Evolutionary conservation across 2,888 invertebrate genomes (phyloP).

Genomic region (Siphlonurus alternatus): DNA sequence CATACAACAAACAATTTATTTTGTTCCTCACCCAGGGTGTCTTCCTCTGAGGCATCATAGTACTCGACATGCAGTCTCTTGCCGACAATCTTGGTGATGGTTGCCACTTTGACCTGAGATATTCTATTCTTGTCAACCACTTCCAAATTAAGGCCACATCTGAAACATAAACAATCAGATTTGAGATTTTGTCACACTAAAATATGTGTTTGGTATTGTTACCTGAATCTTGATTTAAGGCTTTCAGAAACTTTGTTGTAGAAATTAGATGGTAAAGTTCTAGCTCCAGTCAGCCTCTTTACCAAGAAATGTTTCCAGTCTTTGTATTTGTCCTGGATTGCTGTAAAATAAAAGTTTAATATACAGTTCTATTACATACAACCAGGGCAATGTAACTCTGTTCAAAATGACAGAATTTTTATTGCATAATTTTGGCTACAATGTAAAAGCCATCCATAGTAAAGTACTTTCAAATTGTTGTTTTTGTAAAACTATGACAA

Average conservation of each 20-base stretch:
- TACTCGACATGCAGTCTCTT: slow-evolving; percentile 83
- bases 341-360: slow-evolving; percentile 23
- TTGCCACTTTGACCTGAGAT: slow-evolving; percentile 80
- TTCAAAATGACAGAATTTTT: neutral
- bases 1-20: no score
- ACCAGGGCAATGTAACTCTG: neutral
- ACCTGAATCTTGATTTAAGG: slow-evolving; percentile 57
- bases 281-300: slow-evolving; percentile 81
- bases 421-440: no score
- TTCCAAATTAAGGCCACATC: slow-evolving; percentile 70
- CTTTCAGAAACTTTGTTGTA: slow-evolving; percentile 74
- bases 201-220: slow-evolving; percentile 10
- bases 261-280: slow-evolving; percentile 86
- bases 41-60: slow-evolving; percentile 37
- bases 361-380: slow-evolving; percentile 6
- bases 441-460: neutral
- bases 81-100: slow-evolving; percentile 78
- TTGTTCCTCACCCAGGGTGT: neutral
- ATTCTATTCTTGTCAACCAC: slow-evolving; percentile 93
- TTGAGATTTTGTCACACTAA: slow-evolving; percentile 5
- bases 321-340: slow-evolving; percentile 79
- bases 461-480: neutral
- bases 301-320: slow-evolving; percentile 96
- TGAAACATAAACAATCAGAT: slow-evolving; percentile 19
- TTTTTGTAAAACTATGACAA: neutral